Evolutionary conservation across 1,140 invertebrate genomes (phyloP).

Genomic region (Melitaea cinxia): DNA sequence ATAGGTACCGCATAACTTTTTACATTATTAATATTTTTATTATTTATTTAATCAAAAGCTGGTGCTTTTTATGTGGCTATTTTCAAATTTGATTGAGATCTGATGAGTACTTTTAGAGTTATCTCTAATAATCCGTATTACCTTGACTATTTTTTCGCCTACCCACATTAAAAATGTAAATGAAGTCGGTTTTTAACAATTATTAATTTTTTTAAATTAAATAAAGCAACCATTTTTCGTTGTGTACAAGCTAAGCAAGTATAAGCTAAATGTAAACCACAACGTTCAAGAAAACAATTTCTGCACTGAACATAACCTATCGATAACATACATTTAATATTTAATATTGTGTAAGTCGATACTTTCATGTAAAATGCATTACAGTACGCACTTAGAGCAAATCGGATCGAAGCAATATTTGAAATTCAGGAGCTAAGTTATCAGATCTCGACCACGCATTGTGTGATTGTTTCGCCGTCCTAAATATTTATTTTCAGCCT

Average conservation of each 20-base stretch:
- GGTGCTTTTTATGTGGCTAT: too few species aligned
- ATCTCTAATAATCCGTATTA: too few species aligned
- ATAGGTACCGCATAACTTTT: too few species aligned
- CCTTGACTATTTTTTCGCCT: too few species aligned
- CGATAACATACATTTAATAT: constrained; percentile 31
- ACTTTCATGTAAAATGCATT: constrained; percentile 45
- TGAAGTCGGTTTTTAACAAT: too few species aligned
- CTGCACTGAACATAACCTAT: constrained; percentile 4
- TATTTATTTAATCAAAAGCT: too few species aligned
- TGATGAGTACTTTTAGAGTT: too few species aligned
- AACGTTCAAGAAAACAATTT: constrained; percentile 1
- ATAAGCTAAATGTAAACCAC: background rate
- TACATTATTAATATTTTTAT: too few species aligned
- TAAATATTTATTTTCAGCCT: background rate
- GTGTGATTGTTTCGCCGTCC: background rate
- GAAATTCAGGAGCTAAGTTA: constrained; percentile 35
- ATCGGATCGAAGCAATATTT: constrained; percentile 29
- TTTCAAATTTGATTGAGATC: too few species aligned
- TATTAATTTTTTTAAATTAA: too few species aligned
- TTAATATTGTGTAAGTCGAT: constrained; percentile 33
- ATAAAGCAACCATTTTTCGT: background rate
- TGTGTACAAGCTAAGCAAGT: background rate
- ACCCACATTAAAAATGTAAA: too few species aligned
- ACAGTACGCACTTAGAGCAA: constrained; percentile 27
- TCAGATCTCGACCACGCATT: constrained; percentile 29